Conservation (phyloP, 1,140 invertebrate genomes). For the Neodiprion virginianus region DNA sequence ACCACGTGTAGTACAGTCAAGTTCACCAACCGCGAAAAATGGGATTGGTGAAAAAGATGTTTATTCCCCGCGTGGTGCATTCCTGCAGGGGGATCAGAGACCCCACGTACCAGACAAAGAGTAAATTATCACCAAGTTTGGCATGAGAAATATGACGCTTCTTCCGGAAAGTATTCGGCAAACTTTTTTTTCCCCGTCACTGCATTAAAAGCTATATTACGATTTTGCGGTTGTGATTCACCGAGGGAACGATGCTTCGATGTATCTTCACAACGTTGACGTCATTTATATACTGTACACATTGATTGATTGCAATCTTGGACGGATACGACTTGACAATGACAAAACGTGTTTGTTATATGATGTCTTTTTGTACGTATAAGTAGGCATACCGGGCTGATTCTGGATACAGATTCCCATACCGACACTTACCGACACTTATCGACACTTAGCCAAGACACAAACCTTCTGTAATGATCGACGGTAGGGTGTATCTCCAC, state of each 20-base stretch:
- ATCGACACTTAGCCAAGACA: no score
- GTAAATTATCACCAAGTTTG: slow-evolving; percentile 1
- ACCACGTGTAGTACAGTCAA: neutral
- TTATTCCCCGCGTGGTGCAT: neutral
- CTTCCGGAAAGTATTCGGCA: neutral
- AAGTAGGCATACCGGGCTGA: no score
- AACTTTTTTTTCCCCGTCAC: neutral
- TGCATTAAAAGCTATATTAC: neutral
- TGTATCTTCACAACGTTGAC: neutral
- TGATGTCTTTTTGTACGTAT: no score
- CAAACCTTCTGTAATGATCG: no score
- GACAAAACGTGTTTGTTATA: neutral
- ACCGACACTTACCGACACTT: no score
- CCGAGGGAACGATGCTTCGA: neutral
- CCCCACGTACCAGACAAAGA: neutral
- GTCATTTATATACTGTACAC: neutral
- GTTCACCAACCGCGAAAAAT: neutral
- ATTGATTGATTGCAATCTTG: neutral
- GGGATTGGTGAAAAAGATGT: neutral
- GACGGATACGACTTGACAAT: neutral
- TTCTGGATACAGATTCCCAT: no score
- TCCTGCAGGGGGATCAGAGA: no score
- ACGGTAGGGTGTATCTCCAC: no score
- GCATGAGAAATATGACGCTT: neutral
- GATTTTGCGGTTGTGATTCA: neutral